Evolutionary conservation across 2,797 vertebrate genomes (phyloP).

Genomic region (Naso thynnoides): DNA sequence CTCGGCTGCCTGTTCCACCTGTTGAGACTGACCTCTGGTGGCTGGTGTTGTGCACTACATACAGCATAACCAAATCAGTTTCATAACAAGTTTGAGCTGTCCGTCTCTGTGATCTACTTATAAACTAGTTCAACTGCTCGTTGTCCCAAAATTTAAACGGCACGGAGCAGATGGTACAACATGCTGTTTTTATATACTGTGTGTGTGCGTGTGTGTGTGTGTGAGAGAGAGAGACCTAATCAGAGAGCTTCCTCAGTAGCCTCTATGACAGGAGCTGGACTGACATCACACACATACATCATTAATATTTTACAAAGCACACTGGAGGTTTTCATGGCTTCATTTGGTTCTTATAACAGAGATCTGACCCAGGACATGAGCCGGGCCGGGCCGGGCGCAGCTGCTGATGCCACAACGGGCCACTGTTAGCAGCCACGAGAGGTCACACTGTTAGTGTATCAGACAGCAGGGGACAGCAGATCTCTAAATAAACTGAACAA

Average conservation of each 20-base stretch:
- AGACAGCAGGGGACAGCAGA: no score
- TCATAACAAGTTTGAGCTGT: background rate
- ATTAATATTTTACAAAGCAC: constrained; percentile 12
- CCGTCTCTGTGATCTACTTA: constrained; percentile 42
- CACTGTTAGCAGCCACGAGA: no score
- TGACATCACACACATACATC: constrained; percentile 18
- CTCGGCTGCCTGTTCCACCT: no score
- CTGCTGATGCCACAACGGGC: background rate
- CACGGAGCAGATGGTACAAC: constrained; percentile 45
- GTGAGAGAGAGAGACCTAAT: constrained; percentile 14
- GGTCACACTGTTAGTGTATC: no score
- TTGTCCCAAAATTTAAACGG: background rate
- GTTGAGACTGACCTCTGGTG: no score
- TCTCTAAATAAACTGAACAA: no score
- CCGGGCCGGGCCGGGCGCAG: background rate
- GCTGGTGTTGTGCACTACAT: no score
- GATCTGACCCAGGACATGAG: constrained; percentile 8
- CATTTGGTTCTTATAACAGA: background rate
- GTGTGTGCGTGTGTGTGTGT: constrained; percentile 29
- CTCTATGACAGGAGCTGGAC: constrained; percentile 18
- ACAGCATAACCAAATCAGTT: no score
- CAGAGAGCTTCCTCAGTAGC: background rate
- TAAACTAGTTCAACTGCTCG: constrained; percentile 47
- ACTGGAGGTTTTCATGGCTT: constrained; percentile 1
- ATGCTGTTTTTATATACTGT: background rate